Base-by-base conservation (phyloP, 2,113 vertebrate genomes). In the Porphyrio hochstetteri region DNA sequence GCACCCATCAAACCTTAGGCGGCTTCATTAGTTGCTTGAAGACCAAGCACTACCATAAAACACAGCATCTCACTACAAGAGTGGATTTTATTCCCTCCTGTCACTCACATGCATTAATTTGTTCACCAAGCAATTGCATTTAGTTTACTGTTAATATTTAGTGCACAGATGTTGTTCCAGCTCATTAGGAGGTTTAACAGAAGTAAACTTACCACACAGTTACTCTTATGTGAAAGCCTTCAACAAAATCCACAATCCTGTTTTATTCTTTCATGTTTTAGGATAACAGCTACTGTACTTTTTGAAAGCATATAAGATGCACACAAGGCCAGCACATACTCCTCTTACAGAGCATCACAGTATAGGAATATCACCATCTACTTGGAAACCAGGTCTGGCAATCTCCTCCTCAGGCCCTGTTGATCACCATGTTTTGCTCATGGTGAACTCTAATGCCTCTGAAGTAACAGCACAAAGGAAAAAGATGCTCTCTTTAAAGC, bases 381-480 rank as follows among this genome's bases (percentile, higher is more conserved):
- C 75, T 92, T 85, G 71, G 91, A 97, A 95, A 93, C 68, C 80
- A 71, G 94, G 64, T 74, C 80, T 88, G 82, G 87, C 90, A 48
- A 76, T 55, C 84, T 95, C 78, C 85, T 97, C 85, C 93, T 95
- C 94, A 88, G 93, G 36, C 68, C 75, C 87, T 95, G 86, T 81
- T 95, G 90, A 95, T 78, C 84, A 86, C 86, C 52, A 4, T 4
- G 10, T 19, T 67, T 81, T 31, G 20, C 72, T 92, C 70, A 18
- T 69, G 83, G 92, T 91, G 57, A 94, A 25, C 7, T 75, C 71
- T 77, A 53, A 86, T 27, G 13, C 31, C 69, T 85, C 6, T 18
- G 35, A 55, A 88, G 50, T 74, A 80, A 86, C 36, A 94, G 57
- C 92, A 90, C 61, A 90, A 64, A 72, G 46, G 53, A 87, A 94